Evolutionary conservation across 2,888 invertebrate genomes (phyloP).

Genomic region (Yponomeuta sedellus): DNA sequence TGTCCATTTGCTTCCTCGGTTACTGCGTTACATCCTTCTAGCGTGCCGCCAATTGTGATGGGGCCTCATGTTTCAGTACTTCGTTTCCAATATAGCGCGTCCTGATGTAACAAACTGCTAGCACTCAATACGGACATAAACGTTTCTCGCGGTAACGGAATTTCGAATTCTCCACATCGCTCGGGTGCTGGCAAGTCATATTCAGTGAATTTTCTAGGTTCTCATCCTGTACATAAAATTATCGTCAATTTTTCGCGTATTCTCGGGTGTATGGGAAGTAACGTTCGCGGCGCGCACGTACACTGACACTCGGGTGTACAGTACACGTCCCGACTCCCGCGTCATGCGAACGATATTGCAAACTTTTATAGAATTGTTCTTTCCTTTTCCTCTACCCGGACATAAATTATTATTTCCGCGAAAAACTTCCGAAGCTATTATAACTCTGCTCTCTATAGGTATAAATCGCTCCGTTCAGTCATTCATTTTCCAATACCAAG

Average conservation of each 20-base stretch:
- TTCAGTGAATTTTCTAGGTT: neutral
- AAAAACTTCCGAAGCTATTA: slow-evolving; percentile 48
- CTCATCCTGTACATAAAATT: slow-evolving; percentile 5
- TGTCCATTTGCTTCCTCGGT: neutral
- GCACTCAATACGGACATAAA: slow-evolving; percentile 43
- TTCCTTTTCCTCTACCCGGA: slow-evolving; percentile 29
- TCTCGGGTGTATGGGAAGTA: neutral
- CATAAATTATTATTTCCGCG: slow-evolving; percentile 45
- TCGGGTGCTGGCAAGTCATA: neutral
- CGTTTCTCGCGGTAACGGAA: slow-evolving; percentile 32
- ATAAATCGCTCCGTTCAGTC: slow-evolving; percentile 33
- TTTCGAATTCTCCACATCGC: slow-evolving; percentile 5
- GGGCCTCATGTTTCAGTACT: slow-evolving; percentile 24
- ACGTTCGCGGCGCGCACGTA: slow-evolving; percentile 8
- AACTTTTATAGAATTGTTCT: slow-evolving; percentile 8
- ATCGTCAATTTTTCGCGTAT: slow-evolving; percentile 6
- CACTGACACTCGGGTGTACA: slow-evolving; percentile 5
- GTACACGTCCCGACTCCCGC: neutral
- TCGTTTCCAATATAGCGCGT: slow-evolving; percentile 51
- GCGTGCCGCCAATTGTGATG: neutral
- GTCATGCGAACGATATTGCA: slow-evolving; percentile 3
- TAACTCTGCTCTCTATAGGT: slow-evolving; percentile 39
- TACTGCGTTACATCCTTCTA: neutral
- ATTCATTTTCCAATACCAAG: slow-evolving; percentile 27
- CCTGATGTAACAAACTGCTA: slow-evolving; percentile 49